Conservation (phyloP, 2,888 invertebrate species). For the Drosophila leonis region DNA sequence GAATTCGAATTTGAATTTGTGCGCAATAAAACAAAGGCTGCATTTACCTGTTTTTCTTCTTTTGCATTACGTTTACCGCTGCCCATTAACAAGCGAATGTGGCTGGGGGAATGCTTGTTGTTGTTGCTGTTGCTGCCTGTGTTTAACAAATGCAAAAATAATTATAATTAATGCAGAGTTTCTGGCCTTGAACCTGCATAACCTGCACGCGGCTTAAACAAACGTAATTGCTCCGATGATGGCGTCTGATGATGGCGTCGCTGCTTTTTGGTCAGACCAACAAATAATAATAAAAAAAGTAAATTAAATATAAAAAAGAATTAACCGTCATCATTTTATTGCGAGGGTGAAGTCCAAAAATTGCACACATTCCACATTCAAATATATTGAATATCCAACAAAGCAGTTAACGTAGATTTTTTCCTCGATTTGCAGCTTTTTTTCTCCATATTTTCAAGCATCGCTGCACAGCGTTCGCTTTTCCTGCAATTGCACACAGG, state of each 20-base stretch:
- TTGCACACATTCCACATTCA: slow-evolving; percentile 51
- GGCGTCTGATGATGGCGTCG: slow-evolving; percentile 41
- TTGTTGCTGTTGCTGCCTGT: slow-evolving; percentile 38
- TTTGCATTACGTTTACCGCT: slow-evolving; percentile 66
- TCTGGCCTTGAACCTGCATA: slow-evolving; percentile 80
- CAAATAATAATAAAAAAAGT: slow-evolving; percentile 21
- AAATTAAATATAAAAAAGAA: slow-evolving; percentile 5
- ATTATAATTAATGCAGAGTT: slow-evolving; percentile 81
- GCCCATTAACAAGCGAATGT: slow-evolving; percentile 62
- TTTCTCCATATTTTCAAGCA: slow-evolving; percentile 58
- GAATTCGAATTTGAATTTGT: slow-evolving; percentile 24
- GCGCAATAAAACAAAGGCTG: slow-evolving; percentile 51
- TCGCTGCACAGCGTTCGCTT: slow-evolving; percentile 55
- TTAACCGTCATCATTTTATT: slow-evolving; percentile 51
- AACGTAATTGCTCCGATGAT: slow-evolving; percentile 56
- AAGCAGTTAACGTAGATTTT: slow-evolving; percentile 33
- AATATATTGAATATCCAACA: slow-evolving; percentile 41
- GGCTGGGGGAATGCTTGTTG: slow-evolving; percentile 41
- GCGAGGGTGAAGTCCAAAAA: slow-evolving; percentile 62
- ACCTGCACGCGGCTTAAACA: slow-evolving; percentile 69
- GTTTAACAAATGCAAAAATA: slow-evolving; percentile 79
- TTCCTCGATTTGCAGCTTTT: neutral
- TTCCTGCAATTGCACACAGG: slow-evolving; percentile 60
- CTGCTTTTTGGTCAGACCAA: slow-evolving; percentile 56
- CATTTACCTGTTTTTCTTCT: slow-evolving; percentile 78